These are phyloP conservation scores for Oscheius onirici DNA, from an alignment of 2,888 invertebrate species.

Conservation along the genomic window DNA sequence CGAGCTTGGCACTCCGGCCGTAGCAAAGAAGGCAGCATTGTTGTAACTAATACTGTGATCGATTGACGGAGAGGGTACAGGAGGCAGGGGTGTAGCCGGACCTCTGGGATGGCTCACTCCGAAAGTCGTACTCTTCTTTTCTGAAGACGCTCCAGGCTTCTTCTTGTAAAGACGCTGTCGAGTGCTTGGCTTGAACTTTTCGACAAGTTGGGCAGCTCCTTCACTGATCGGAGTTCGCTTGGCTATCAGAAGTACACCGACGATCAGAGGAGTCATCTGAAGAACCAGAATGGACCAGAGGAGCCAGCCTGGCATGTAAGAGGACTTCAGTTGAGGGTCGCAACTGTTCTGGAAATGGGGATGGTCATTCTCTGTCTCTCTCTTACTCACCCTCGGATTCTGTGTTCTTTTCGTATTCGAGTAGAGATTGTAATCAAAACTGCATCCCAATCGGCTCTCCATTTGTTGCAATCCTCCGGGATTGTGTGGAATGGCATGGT, in stretches of 20 bases:
- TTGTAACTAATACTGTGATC: constrained; percentile 70
- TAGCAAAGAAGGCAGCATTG: constrained; percentile 69
- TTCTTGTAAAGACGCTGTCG: constrained; percentile 54
- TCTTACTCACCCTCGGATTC: constrained; percentile 58
- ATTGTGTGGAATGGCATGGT: constrained; percentile 69
- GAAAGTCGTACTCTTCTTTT: constrained; percentile 52
- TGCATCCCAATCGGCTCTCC: constrained; percentile 66
- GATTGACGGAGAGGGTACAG: constrained; percentile 59
- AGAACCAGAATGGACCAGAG: constrained; percentile 56
- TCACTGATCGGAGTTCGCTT: constrained; percentile 59
- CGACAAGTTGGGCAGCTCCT: constrained; percentile 53
- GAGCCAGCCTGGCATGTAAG: constrained; percentile 58
- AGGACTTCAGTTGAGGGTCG: constrained; percentile 62
- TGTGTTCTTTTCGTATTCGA: constrained; percentile 55
- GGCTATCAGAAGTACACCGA: constrained; percentile 52
- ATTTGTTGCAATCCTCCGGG: constrained; percentile 65
- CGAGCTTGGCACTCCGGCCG: constrained; percentile 57
- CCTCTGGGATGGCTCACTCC: constrained; percentile 44
- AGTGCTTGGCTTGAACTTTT: constrained; percentile 41
- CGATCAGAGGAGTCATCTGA: constrained; percentile 55
- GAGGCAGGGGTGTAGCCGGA: constrained; percentile 55
- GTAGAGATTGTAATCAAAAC: constrained; percentile 67
- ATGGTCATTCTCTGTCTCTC: background rate
- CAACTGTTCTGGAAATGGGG: constrained; percentile 64
- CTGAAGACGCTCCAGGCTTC: constrained; percentile 48